Evolutionary conservation across 1,140 invertebrate genomes (phyloP), one percentile per base, ranked within the genome.

Genomic region (Triops longicaudatus): DNA sequence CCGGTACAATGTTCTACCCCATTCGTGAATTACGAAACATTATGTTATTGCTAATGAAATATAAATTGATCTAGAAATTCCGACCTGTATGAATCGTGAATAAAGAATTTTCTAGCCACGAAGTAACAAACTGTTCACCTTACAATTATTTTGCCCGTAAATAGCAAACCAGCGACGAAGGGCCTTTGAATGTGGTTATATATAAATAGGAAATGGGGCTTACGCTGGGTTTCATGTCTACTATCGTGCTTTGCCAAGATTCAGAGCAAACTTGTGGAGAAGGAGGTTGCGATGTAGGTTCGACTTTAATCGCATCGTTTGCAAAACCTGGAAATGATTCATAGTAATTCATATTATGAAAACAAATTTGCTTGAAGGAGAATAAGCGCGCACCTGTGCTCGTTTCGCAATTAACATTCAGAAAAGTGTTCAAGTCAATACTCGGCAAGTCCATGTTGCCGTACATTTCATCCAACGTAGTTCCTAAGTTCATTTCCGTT

Each of bases 401-500:
- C 17, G 50, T 63, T 22, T 63, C 50, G 50, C 50, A 63, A 63
- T 10, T 63, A 22, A 63, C 50, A 22, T 17, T 63, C 14, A 63
- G 50, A 63, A 63, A 63, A 63, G 50, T 22, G 50, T 63, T 63
- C 50, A 63, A 63, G 50, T 63, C 50, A 63, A 63, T 63, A 17
- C 50, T 63, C 17, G 50, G 50, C 50, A 63, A 17, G 1, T 63
- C 50, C 14, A 63, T 63, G 50, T 63, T 63, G 17, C 50, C 50
- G 7, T 63, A 63, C 3, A 63, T 63, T 9, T 63, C 50, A 22
- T 63, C 50, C 50, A 63, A 63, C 6, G 50, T 14, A 22, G 50
- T n/a, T 9, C 22, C 50, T 17, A 63, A 17, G 22, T 63, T 7
- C 14, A 63, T 12, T 63, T 63, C 50, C 14, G 50, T 14, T 1